Evolutionary conservation across 2,797 vertebrate species (phyloP), one percentile per base, ranked within the genome.

Genomic region (Microctenopoma stevenorrisi): DNA sequence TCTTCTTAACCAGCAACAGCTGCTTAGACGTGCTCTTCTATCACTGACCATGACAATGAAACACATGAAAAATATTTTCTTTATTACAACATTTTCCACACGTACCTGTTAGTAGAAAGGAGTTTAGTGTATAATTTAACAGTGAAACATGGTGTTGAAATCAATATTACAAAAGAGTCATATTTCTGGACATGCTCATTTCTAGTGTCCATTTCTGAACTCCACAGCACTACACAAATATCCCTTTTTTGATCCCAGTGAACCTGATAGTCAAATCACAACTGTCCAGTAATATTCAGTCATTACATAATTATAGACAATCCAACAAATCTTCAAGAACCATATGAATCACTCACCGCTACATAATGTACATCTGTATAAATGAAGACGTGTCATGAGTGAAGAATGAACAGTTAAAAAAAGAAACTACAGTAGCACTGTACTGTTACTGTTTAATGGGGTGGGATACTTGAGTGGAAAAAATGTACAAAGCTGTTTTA

Each of bases 51-150:
- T 26, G 37, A 70, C 50, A 59, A 72, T 25, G 51, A 52, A 72
- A 40, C 48, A 35, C 64, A 72, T 90, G 86, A 91, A 91, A 93
- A 93, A 91, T 89, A 88, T 80, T 81, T 74, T 87, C 67, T 93
- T 92, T 93, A 93, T 91, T 92, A 90, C 88, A 93, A 92, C 88
- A 81, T 38, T 86, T 84, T 88, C 72, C 84, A 85, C 79, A 74
- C 64, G 58, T 74, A 55, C 50, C 60, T 56, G 79, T 88, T 90
- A 90, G 86, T 91, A 90, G 72, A 93, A 93, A 91, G 64, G 64
- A 57, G 76, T 59, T 85, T 59, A 79, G 79, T 84, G 60, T 79
- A 14, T 84, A 82, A 84, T 53, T 76, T 64, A 88, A 86, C 80
- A 87, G 82, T 84, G 86, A 78, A 87, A 89, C 65, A 68, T 72